A percentile compares a stretch with the other conserved stretches of the same genome.
Conservation (phyloP, 2,797 vertebrate species). For the Thaleichthys pacificus region DNA sequence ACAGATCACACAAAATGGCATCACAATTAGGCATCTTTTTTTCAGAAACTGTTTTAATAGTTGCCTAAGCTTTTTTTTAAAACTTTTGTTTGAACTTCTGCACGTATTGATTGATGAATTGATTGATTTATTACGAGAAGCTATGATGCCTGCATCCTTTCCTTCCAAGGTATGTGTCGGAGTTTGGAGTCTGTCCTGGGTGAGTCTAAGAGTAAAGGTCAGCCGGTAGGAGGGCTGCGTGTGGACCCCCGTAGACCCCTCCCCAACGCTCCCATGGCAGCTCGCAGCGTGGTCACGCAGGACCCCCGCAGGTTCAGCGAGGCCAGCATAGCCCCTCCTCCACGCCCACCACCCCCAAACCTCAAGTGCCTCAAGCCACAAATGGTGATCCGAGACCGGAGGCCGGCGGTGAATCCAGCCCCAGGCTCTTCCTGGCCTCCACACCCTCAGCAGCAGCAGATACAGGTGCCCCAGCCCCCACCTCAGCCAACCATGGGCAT, state of each 20-base stretch:
- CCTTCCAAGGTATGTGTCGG: constrained; percentile 65
- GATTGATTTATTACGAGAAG: too few relatives aligned
- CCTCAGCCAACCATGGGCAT: constrained; percentile 22
- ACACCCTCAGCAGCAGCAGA: constrained; percentile 23
- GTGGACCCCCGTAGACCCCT: constrained; percentile 50
- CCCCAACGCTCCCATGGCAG: background rate
- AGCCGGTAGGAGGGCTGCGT: constrained; percentile 14
- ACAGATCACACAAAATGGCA: too few relatives aligned
- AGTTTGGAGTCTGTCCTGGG: constrained; percentile 77
- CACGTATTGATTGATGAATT: too few relatives aligned
- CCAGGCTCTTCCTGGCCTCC: constrained; percentile 34
- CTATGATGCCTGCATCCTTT: background rate
- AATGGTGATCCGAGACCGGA: constrained; percentile 39
- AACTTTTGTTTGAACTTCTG: too few relatives aligned
- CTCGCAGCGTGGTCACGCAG: constrained; percentile 29
- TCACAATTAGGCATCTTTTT: too few relatives aligned
- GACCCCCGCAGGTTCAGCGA: constrained; percentile 74
- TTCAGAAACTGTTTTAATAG: too few relatives aligned
- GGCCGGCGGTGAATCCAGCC: constrained; percentile 6
- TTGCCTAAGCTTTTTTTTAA: too few relatives aligned
- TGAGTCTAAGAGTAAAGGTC: constrained; percentile 18
- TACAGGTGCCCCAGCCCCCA: background rate
- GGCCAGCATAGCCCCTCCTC: constrained; percentile 59
- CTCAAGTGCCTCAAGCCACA: constrained; percentile 54
- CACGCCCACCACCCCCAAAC: constrained; percentile 70